These are phyloP conservation scores for Cotesia chilonis DNA, from an alignment of 1,140 invertebrate species.

Conservation along the genomic window DNA sequence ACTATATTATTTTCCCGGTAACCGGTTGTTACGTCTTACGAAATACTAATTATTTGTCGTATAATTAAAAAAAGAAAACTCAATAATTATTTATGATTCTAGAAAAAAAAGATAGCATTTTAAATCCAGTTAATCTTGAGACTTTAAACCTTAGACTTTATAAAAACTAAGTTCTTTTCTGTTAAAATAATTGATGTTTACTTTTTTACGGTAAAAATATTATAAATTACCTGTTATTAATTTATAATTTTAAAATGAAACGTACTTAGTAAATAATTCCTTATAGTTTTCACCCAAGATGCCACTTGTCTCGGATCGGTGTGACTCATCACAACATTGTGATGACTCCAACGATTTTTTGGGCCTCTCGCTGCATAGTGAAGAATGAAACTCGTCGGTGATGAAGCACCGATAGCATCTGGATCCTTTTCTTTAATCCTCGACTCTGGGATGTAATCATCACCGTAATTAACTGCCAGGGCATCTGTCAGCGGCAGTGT, in stretches of 20 bases:
- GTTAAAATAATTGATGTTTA: no score
- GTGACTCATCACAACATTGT: slow-evolving; percentile 69
- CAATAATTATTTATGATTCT: no score
- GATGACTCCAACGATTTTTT: slow-evolving; percentile 71
- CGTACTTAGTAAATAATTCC: slow-evolving; percentile 66
- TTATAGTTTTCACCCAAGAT: slow-evolving; percentile 72
- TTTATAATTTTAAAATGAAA: slow-evolving; percentile 26
- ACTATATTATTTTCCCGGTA: no score
- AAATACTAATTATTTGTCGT: no score
- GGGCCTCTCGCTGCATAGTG: slow-evolving; percentile 70
- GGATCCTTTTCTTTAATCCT: slow-evolving; percentile 42
- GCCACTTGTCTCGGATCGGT: slow-evolving; percentile 70
- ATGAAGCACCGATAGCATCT: slow-evolving; percentile 47
- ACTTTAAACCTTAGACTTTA: no score
- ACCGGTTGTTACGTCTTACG: no score
- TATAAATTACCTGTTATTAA: no score
- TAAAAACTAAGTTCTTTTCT: no score
- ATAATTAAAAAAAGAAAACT: no score
- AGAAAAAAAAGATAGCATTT: background rate
- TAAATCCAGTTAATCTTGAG: no score
- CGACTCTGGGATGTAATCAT: slow-evolving; percentile 52
- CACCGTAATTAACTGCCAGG: slow-evolving; percentile 65
- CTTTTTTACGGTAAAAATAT: no score
- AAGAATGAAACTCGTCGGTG: slow-evolving; percentile 69
- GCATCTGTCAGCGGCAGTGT: slow-evolving; percentile 67